Base-by-base conservation (phyloP, 2,888 invertebrate genomes). In the Chloromyia formosa region DNA sequence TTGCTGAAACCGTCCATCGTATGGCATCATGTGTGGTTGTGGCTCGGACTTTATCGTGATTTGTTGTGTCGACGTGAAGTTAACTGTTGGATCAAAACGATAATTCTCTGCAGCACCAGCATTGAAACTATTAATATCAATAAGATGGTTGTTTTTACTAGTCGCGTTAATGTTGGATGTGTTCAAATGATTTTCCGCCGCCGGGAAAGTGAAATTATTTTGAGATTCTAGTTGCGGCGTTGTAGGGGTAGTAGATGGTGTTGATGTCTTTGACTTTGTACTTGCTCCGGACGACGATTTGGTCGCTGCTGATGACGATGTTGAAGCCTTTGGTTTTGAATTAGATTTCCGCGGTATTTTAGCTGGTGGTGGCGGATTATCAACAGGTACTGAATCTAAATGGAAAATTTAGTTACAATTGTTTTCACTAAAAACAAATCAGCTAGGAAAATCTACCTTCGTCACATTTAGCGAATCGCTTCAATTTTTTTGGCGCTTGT, bases 281-380 rank as follows among this genome's bases (percentile, higher is more conserved):
- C 81, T 75, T 80, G 81, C 69, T 80, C 80, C 76, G 80, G 80
- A 76, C 80, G 80, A 56, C 82, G 81, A 83, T 82, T 79, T 68
- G 81, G 82, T 72, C 81, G 84, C 61, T 80, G 82, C 82, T 83
- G 83, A 73, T 84, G 84, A 75, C 83, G 84, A 80, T 83, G 79
- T 80, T 83, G 84, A 53, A 76, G 78, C 74, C 74, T 76, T 74
- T 79, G 83, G 81, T 80, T 84, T 85, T 14, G 35, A 53, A 77
- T 81, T 83, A 20, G 84, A 81, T 80, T 84, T 85, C 78, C 84
- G 84, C 76, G 82, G 79, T 54, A 82, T 80, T 78, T 85, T 85
- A 12, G 84, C 84, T 54, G 84, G 84, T 35, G 85, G 85, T 49
- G 84, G 84, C 2, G 84, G 82, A 80, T 84, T 82, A 77, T 85